A percentile compares a stretch with the other conserved stretches of the same genome.
phyloP scores from a whole-genome alignment of 2,113 vertebrate genomes.

The Cynoglossus semilaevis region DNA sequence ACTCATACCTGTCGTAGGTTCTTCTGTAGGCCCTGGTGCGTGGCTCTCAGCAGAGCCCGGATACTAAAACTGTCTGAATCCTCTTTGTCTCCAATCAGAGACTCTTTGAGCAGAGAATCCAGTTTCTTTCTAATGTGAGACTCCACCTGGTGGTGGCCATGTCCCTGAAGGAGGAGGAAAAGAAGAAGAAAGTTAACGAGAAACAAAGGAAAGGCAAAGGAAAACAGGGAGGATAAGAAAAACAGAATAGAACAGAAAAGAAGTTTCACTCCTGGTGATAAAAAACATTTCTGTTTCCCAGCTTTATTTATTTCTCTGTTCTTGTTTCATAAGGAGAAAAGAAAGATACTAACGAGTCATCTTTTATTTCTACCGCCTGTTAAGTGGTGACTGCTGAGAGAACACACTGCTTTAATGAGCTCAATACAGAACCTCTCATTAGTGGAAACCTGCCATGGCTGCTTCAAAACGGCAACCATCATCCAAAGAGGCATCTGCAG shows the following conservation, averaged over 20 bases:
- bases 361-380: neutral
- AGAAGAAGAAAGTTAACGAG: neutral
- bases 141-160: constrained; percentile 91
- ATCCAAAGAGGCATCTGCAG: constrained; percentile 63
- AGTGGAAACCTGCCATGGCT: constrained; percentile 49
- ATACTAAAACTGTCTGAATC: constrained; percentile 95
- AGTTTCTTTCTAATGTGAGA: constrained; percentile 94
- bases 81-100: constrained; percentile 93
- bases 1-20: constrained; percentile 69
- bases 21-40: constrained; percentile 87
- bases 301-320: no score
- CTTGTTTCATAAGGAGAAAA: neutral
- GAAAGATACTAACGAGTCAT: neutral
- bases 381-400: constrained; percentile 35
- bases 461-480: constrained; percentile 51
- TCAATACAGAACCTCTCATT: constrained; percentile 49
- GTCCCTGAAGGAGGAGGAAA: constrained; percentile 72
- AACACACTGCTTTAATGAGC: constrained; percentile 50
- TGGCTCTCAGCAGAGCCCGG: constrained; percentile 88
- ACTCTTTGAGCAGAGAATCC: constrained; percentile 92
- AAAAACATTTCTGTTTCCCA: no score
- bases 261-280: no score
- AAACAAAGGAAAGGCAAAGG: neutral
- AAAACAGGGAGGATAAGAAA: no score
- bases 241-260: no score